Conservation (phyloP, 2,113 vertebrate species). For the Catharus bicknelli region DNA sequence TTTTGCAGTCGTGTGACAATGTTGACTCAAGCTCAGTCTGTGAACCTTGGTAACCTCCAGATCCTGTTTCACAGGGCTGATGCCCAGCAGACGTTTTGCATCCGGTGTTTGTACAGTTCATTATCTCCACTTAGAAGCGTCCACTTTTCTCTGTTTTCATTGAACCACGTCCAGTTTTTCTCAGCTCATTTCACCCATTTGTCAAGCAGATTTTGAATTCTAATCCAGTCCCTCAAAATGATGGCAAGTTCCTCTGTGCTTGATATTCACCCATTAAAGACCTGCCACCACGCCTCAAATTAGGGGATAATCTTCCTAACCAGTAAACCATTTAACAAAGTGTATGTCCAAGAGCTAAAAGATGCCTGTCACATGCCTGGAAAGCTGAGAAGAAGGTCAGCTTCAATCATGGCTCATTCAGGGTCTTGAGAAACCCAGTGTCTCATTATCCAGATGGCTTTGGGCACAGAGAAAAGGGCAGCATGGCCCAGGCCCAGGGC, state of each 20-base stretch:
- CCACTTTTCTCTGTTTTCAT: conserved; percentile 51
- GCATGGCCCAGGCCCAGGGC: not conserved
- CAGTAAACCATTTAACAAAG: not conserved
- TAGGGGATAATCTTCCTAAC: not conserved
- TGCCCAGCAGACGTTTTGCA: conserved; percentile 45
- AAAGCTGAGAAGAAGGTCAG: not conserved
- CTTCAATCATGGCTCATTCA: not conserved
- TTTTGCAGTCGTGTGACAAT: conserved; percentile 46
- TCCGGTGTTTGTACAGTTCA: conserved; percentile 58
- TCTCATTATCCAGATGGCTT: not conserved
- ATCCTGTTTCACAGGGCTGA: conserved; percentile 54
- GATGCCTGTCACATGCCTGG: not conserved
- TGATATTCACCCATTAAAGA: not conserved
- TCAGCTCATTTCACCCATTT: conserved; percentile 55
- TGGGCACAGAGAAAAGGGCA: not conserved
- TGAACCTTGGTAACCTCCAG: conserved; percentile 42
- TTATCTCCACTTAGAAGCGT: conserved; percentile 27
- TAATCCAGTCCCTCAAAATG: not conserved
- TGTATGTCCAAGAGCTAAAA: not conserved
- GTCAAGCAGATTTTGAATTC: conserved; percentile 51
- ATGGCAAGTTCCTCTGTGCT: not conserved
- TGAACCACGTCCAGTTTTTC: conserved; percentile 47
- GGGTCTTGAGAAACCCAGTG: not conserved
- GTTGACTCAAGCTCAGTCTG: conserved; percentile 50
- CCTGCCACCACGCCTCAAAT: not conserved